Percentiles rank a stretch among this genome's conserved stretches.
Conservation (phyloP, 2,113 vertebrate species). For the Chelonoidis abingdonii region DNA sequence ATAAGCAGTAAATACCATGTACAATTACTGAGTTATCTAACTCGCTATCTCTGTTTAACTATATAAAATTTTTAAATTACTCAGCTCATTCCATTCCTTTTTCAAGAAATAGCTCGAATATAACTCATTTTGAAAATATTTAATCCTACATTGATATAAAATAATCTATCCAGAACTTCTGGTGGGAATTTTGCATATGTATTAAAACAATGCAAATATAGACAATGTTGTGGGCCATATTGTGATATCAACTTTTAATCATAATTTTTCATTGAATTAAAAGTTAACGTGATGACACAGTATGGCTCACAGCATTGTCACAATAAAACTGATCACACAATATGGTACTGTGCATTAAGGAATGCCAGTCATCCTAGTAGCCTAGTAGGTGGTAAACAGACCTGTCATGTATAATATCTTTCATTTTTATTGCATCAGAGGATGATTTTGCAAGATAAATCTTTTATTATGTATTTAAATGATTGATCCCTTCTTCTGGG, state of each 20-base stretch:
- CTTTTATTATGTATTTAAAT: neutral
- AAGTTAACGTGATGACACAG: neutral
- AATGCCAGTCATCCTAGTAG: neutral
- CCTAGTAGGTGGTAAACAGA: neutral
- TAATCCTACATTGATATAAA: neutral
- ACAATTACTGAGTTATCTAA: neutral
- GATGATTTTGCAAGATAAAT: neutral
- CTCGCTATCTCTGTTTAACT: neutral
- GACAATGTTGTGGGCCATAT: neutral
- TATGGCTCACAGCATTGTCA: neutral
- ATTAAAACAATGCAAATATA: neutral
- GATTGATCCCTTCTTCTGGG: neutral
- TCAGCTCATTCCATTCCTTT: neutral
- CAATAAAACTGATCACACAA: neutral
- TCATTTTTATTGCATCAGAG: neutral
- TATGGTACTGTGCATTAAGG: fast-evolving
- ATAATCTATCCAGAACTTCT: neutral
- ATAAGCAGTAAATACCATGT: neutral
- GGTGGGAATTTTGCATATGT: neutral
- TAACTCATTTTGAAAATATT: neutral
- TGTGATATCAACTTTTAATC: neutral
- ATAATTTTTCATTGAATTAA: neutral
- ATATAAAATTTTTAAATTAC: neutral
- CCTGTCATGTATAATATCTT: fast-evolving
- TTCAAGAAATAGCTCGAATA: neutral